Conservation (phyloP, 2,888 invertebrate species). For the Rhingia campestris region DNA sequence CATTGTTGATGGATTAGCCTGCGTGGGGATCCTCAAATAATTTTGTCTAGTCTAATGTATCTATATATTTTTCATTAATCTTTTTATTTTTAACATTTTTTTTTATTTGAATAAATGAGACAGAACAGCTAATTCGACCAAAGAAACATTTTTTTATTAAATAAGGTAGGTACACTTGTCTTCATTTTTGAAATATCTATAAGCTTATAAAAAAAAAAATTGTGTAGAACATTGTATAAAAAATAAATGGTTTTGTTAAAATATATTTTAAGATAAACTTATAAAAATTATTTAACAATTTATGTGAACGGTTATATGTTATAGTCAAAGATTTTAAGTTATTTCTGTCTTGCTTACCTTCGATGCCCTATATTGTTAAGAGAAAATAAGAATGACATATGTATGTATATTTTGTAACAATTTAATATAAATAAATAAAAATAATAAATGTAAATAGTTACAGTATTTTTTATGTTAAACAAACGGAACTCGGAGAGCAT, state of each 20-base stretch:
- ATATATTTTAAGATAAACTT: constrained; percentile 7
- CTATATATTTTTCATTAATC: constrained; percentile 13
- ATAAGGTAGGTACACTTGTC: constrained; percentile 21
- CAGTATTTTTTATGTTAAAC: background rate
- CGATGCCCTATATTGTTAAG: constrained; percentile 30
- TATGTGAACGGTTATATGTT: constrained; percentile 16
- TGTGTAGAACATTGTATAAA: constrained; percentile 27
- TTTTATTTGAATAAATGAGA: constrained; percentile 41
- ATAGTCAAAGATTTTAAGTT: constrained; percentile 34
- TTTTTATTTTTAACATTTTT: constrained; percentile 36
- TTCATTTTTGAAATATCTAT: constrained; percentile 39
- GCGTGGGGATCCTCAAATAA: background rate
- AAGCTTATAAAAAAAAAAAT: constrained; percentile 16
- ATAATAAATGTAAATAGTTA: constrained; percentile 7
- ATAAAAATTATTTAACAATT: constrained; percentile 43
- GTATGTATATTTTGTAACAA: constrained; percentile 45
- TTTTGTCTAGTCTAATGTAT: constrained; percentile 62
- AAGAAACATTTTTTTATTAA: constrained; percentile 51
- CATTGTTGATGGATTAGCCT: background rate
- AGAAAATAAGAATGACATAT: constrained; percentile 47
- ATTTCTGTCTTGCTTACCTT: constrained; percentile 21
- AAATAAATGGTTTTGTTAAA: constrained; percentile 27
- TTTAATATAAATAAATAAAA: constrained; percentile 11
- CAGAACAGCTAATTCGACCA: constrained; percentile 69
- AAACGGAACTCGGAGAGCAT: too few relatives aligned